phyloP scores from a whole-genome alignment of 2,113 vertebrate genomes.

The Chaenogobius annularis region DNA sequence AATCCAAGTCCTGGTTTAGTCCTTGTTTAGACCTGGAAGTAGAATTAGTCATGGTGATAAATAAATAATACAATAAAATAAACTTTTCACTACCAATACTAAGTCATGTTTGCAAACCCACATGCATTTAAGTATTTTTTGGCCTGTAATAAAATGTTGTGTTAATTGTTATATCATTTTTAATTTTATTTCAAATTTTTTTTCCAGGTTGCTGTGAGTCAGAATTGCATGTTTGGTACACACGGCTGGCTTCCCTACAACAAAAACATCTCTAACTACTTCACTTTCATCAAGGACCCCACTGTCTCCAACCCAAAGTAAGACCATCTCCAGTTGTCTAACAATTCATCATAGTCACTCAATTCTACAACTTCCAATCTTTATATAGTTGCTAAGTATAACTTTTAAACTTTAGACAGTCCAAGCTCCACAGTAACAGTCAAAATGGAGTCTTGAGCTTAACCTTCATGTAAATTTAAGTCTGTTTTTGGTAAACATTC shows the following conservation, averaged over 20 bases:
- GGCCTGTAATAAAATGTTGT: too few species aligned
- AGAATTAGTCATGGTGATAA: too few species aligned
- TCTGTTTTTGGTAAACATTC: too few species aligned
- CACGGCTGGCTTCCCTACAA: slow-evolving; percentile 97
- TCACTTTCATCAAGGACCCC: slow-evolving; percentile 95
- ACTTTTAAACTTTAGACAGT: background rate
- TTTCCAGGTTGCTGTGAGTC: slow-evolving; percentile 85
- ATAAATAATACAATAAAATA: too few species aligned
- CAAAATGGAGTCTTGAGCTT: too few species aligned
- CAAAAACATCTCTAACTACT: slow-evolving; percentile 97
- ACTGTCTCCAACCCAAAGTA: slow-evolving; percentile 93
- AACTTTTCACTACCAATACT: too few species aligned
- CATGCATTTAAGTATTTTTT: too few species aligned
- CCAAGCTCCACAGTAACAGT: too few species aligned
- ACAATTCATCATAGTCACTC: background rate
- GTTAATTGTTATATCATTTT: background rate
- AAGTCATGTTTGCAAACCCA: too few species aligned
- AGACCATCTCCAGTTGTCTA: slow-evolving; percentile 54
- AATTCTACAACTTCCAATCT: background rate
- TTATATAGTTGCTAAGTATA: background rate
- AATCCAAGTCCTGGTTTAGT: background rate
- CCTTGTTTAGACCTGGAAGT: too few species aligned
- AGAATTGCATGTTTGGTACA: slow-evolving; percentile 88
- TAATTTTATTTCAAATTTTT: background rate
- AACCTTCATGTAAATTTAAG: too few species aligned